Base-by-base conservation (phyloP, 2,797 vertebrate genomes). In the Malacoctenus gilli region DNA sequence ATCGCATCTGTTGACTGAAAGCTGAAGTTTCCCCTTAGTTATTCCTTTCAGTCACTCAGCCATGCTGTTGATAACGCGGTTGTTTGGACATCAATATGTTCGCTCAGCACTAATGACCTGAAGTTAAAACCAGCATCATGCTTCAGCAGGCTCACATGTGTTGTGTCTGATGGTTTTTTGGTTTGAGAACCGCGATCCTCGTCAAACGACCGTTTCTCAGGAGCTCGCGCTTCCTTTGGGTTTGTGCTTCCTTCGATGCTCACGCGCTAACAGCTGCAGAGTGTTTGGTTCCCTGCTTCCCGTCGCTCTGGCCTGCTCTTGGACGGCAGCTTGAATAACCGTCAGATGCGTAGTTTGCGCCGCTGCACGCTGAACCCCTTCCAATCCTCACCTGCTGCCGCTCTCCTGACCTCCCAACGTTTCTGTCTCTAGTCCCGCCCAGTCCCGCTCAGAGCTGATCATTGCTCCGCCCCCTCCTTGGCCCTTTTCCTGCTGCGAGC, bases 401-500 rank as follows among this genome's bases (percentile, higher is more conserved):
- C 10, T 61, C 20, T 5, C 68, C 80, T 91, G 81, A 89, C 75
- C 59, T 38, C 55, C n/a, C 66, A 32, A 16, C 75, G 34, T 91
- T 83, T 91, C 72, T 91, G 80, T 7, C 84, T 77, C 65, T 85
- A 93, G 91, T 85, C 78, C 73, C 22, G 43, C 57, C 59, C 77
- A 59, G 47, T 65, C 75, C 35, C 43, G 44, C 40, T 72, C 83
- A 61, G 86, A 90, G 74, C 76, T 89, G 67, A 83, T 86, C 37
- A 28, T 88, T 77, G 88, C 79, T 9, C 85, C 89, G 4, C 90
- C 91, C 61, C 89, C 91, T 73, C 91, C 91, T 0, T 91, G 90
- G 89, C 91, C 90, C 9, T 92, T 92, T 77, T 87, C 90, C 49
- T 55, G 79, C 69, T 31, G 52, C 1, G 87, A 82, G 36, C 52